Evolutionary conservation across 2,113 vertebrate genomes (phyloP).

Genomic region (Saiga tatarica): DNA sequence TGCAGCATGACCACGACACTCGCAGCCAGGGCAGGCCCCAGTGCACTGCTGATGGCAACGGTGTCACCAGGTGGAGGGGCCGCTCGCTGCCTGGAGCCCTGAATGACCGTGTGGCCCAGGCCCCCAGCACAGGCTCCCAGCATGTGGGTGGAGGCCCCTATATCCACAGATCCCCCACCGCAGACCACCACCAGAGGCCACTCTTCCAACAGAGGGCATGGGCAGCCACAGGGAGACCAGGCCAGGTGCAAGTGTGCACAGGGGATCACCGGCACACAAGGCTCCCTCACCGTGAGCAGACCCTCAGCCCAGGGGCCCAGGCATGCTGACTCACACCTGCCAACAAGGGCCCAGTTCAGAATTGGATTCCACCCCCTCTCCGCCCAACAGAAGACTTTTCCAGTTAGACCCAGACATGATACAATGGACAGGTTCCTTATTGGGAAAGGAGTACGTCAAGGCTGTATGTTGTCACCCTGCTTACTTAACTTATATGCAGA

Average conservation of each 20-base stretch:
- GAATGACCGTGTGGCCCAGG: background rate
- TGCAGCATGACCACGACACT: rapidly evolving
- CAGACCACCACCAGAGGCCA: background rate
- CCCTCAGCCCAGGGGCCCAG: background rate
- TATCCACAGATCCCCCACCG: background rate
- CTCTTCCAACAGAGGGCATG: background rate
- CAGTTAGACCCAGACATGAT: too few species aligned
- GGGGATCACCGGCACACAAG: background rate
- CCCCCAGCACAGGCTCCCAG: background rate
- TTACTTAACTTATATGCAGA: too few species aligned
- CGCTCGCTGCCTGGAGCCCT: background rate
- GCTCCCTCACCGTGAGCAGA: background rate
- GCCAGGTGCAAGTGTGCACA: background rate
- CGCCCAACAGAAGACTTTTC: background rate
- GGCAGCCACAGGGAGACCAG: background rate
- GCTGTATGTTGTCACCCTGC: too few species aligned
- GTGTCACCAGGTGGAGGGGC: background rate
- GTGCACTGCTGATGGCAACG: background rate
- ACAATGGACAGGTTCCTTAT: too few species aligned
- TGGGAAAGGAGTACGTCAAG: too few species aligned
- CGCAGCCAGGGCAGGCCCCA: background rate
- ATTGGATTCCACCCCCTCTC: background rate
- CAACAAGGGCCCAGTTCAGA: background rate
- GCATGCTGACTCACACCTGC: background rate
- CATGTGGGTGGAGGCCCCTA: rapidly evolving